A percentile compares a stretch with the other conserved stretches of the same genome.
These are phyloP conservation scores for Sinonovacula constricta DNA, from an alignment of 1,140 invertebrate genomes.

Conservation along the genomic window DNA sequence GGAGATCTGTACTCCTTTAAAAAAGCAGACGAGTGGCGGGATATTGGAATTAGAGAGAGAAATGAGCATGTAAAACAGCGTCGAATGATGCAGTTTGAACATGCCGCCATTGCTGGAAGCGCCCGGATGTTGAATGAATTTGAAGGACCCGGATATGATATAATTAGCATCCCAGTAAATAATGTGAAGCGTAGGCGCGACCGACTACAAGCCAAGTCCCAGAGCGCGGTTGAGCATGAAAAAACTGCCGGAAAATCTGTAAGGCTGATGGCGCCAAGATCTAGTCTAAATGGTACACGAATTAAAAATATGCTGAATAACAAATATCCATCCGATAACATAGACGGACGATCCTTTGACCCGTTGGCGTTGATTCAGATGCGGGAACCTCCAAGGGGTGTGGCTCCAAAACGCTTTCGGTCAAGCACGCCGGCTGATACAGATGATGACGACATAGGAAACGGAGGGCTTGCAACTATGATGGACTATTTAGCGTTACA, in stretches of 20 bases:
- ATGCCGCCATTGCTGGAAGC: slow-evolving; percentile 60
- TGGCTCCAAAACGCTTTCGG: slow-evolving; percentile 49
- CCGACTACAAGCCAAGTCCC: not conserved
- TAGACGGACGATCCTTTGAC: not conserved
- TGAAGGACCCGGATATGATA: slow-evolving; percentile 43
- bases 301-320: not conserved
- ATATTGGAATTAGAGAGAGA: slow-evolving; percentile 65
- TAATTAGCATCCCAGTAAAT: slow-evolving; percentile 44
- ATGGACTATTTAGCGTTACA: slow-evolving; percentile 64
- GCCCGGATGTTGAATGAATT: slow-evolving; percentile 44
- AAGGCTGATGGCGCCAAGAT: slow-evolving; percentile 21
- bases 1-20: slow-evolving; percentile 64
- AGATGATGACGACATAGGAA: slow-evolving; percentile 56
- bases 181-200: slow-evolving; percentile 19
- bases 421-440: slow-evolving; percentile 55
- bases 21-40: slow-evolving; percentile 66
- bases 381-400: slow-evolving; percentile 22
- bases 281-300: not conserved
- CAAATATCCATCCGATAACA: not conserved
- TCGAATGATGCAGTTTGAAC: slow-evolving; percentile 53
- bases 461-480: slow-evolving; percentile 55
- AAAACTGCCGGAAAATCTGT: slow-evolving; percentile 26
- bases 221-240: not conserved
- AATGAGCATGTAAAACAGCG: slow-evolving; percentile 49
- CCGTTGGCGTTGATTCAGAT: slow-evolving; percentile 42